Evolutionary conservation across 2,888 invertebrate genomes (phyloP), one percentile per base, ranked within the genome.

Genomic region (Serrognathus titanus): DNA sequence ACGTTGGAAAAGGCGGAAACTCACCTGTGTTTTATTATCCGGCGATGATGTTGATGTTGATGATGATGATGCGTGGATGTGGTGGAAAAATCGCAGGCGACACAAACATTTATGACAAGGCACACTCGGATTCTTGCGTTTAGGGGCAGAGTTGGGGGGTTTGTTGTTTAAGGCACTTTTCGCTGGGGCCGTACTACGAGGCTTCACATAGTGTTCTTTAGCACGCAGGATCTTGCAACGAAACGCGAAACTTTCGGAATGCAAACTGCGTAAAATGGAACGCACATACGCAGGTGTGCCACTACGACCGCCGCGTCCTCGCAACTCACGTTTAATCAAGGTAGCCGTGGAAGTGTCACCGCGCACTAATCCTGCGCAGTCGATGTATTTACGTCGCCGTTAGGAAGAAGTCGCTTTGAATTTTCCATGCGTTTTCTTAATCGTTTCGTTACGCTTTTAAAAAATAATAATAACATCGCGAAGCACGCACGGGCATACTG

Each of bases 21-120:
- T 66, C 70, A 72, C 71, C 72, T 71, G 69, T 66, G 67, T 68
- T 66, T 51, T 60, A 66, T 13, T 40, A 65, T 65, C 65, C 66
- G 63, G 24, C 24, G 24, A 31, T 31, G 24, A 6, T 11, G 12
- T 5, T 16, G 16, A 16, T 2, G 16, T 2, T 16, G 16, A 16
- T 16, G 16, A 16, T 16, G 16, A 16, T 16, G 16, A 16, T 16
- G 16, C 16, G 16, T 16, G 16, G 16, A 64, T 58, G 66, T 63
- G 51, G 64, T 66, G 51, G 61, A 67, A 66, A 66, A 69, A 64
- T 65, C 67, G 64, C 66, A 66, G 31, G 52, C 49, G 58, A 52
- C 57, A 54, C 56, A 59, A 47, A 57, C 61, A 57, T 57, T 57
- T 53, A 57, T 46, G 13, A 46, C 45, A 57, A 39, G 16, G 31